Conservation (phyloP, 2,888 invertebrate species). For the Stenchaetothrips biformis region DNA sequence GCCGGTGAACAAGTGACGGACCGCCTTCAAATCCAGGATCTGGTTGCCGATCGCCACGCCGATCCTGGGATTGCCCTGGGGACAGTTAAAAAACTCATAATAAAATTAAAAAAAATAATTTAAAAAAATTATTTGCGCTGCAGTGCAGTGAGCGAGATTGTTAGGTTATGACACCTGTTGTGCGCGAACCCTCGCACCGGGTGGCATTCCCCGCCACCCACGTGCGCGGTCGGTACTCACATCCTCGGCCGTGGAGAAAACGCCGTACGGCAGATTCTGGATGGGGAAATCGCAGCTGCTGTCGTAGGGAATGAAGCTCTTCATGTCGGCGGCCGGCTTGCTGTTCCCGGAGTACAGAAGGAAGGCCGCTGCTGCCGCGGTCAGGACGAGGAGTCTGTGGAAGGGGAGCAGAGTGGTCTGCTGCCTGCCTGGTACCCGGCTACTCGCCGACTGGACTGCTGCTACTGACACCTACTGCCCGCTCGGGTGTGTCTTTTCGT, state of each 20-base stretch:
- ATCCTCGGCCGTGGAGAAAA: constrained; percentile 82
- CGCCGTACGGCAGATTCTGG: constrained; percentile 94
- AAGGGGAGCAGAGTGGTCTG: not conserved
- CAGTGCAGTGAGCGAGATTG: not conserved
- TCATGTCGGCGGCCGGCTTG: not conserved
- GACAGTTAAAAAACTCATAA: constrained; percentile 42
- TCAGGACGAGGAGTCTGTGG: not conserved
- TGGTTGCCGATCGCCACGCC: constrained; percentile 94
- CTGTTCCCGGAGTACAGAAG: not conserved
- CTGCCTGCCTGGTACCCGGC: too few species aligned
- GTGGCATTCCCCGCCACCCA: not conserved
- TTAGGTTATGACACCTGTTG: constrained; percentile 18
- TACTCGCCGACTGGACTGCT: too few species aligned
- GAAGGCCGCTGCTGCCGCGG: not conserved
- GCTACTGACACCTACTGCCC: not conserved
- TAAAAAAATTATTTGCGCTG: constrained; percentile 12
- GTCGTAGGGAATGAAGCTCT: constrained; percentile 60
- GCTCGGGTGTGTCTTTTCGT: not conserved
- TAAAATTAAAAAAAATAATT: constrained; percentile 28
- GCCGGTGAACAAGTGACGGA: constrained; percentile 77
- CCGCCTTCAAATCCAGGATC: constrained; percentile 77
- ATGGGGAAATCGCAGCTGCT: constrained; percentile 82
- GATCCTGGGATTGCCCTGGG: constrained; percentile 71
- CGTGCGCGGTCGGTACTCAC: constrained; percentile 64
- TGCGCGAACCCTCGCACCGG: not conserved